Evolutionary conservation across 2,797 vertebrate genomes (phyloP).

Genomic region (Darevskia nairensis): DNA sequence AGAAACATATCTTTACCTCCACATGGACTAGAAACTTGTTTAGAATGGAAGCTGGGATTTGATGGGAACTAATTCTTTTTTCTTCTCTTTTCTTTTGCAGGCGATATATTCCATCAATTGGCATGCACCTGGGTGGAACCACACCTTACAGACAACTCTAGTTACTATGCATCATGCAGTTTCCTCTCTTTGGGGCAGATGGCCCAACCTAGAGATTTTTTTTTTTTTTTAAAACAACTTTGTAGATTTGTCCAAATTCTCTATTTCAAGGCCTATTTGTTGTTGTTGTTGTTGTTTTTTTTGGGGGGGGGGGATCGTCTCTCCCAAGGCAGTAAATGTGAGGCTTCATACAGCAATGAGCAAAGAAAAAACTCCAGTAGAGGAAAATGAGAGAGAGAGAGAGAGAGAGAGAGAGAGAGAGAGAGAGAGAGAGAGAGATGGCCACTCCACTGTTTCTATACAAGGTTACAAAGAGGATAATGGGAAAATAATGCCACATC

Average conservation of each 20-base stretch:
- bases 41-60: neutral
- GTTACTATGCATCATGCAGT: neutral
- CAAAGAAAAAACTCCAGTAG: constrained; percentile 8
- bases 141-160: neutral
- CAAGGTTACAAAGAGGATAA: constrained; percentile 44
- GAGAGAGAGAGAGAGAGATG: neutral
- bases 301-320: neutral
- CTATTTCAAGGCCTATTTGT: neutral
- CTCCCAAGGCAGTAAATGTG: neutral
- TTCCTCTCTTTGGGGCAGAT: neutral
- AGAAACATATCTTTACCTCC: neutral
- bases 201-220: no score
- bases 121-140: neutral
- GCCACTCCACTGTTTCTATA: constrained; percentile 8
- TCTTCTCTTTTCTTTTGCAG: neutral
- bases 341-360: neutral
- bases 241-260: no score
- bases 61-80: neutral
- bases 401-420: neutral
- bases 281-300: no score
- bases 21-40: neutral
- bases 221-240: no score
- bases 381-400: neutral
- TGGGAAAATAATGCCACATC: constrained; percentile 47
- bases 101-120: no score